phyloP scores from a whole-genome alignment of 2,888 invertebrate genomes.

The Drosophila hamatofila region DNA sequence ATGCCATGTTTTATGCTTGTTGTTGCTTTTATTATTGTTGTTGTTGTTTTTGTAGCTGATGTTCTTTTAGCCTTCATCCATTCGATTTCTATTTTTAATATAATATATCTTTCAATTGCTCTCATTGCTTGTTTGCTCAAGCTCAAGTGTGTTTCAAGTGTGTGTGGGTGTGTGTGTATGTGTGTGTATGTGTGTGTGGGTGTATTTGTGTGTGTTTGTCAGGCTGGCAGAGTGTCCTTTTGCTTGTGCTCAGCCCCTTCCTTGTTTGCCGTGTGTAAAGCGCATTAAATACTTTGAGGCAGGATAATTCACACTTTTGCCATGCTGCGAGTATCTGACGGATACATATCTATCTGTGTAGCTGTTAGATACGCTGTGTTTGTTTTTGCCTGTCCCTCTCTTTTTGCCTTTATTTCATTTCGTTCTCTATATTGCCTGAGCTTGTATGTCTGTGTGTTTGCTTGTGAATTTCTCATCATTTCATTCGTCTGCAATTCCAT shows the following conservation, averaged over 20 bases:
- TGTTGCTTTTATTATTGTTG: not conserved
- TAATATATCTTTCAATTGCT: slow-evolving; percentile 33
- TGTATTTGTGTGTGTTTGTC: not conserved
- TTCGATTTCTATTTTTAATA: slow-evolving; percentile 56
- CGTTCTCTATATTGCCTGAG: slow-evolving; percentile 8
- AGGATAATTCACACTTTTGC: slow-evolving; percentile 76
- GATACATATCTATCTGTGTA: slow-evolving; percentile 53
- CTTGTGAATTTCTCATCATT: slow-evolving; percentile 31
- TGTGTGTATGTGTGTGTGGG: slow-evolving; percentile 6
- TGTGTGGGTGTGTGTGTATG: not conserved
- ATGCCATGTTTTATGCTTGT: not conserved
- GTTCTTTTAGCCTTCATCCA: slow-evolving; percentile 11
- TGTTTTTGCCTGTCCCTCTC: slow-evolving; percentile 20
- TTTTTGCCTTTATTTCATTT: slow-evolving; percentile 22
- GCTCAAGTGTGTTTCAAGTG: slow-evolving; percentile 10
- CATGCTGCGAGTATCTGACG: slow-evolving; percentile 51
- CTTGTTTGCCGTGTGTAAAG: slow-evolving; percentile 66
- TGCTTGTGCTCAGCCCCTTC: slow-evolving; percentile 4
- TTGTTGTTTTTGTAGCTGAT: not conserved
- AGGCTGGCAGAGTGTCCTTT: slow-evolving; percentile 5
- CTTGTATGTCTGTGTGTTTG: slow-evolving; percentile 29
- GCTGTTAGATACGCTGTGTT: slow-evolving; percentile 59
- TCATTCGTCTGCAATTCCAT: slow-evolving; percentile 30
- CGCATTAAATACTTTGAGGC: slow-evolving; percentile 81
- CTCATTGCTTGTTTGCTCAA: slow-evolving; percentile 24